Base-by-base conservation (phyloP, 2,888 invertebrate species). In the Erannis defoliaria region DNA sequence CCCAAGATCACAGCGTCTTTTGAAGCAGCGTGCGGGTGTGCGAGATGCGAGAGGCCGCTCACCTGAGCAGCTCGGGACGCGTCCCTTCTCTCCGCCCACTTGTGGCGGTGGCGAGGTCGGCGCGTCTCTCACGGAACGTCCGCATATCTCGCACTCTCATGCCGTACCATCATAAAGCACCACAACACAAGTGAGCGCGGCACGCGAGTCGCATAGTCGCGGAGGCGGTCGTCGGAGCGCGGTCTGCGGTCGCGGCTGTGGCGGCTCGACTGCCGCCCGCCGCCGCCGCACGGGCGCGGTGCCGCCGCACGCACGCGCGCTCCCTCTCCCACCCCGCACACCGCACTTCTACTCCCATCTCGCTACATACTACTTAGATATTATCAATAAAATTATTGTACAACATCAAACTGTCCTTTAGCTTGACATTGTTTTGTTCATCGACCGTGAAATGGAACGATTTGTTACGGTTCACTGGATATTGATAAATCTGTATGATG, bases 301-400 rank as follows among this genome's bases (percentile, higher is more conserved):
- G 85, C 76, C 78, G 56, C 70, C 74, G 64, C 84, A 85, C 89
- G 89, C 90, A 85, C 81, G 86, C 89, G 85, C 81, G 76, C 74
- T 64, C 72, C 75, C 68, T 70, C 68, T 64, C 73, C 48, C 67
- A 62, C 67, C 68, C 67, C 66, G 71, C 69, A 65, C 77, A 66
- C 67, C 66, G 71, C 69, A 66, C 77, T 67, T 75, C 62, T 82
- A 82, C 86, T 88, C 85, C 84, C 89, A 89, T 89, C 90, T 89
- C 89, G 79, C 84, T 84, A 85, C 26, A 26, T 26, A 26, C 88
- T 84, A 86, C 88, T 86, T 84, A 85, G 88, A 91, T 92, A 90
- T 91, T 90, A 91, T 92, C 92, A 92, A 92, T 92, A 92, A 90
- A 90, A 89, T 89, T 88, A 92, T 90, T 89, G 85, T 87, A 86